Evolutionary conservation across 2,888 invertebrate species (phyloP), one percentile per base, ranked within the genome.

Genomic region (Cheiracanthium punctorium): DNA sequence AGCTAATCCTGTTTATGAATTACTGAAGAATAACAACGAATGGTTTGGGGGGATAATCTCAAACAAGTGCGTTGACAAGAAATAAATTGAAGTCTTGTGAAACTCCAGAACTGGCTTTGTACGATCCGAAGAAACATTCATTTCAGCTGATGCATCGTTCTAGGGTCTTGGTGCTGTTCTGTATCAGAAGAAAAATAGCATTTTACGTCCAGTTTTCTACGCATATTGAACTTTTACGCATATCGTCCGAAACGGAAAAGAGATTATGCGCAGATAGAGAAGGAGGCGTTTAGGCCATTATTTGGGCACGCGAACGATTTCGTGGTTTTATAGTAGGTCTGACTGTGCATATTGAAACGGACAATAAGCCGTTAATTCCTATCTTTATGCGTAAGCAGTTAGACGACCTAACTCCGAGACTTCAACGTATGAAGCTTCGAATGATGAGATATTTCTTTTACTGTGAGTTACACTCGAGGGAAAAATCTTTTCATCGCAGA

Each of bases 181-280:
- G 1, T 91, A 91, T 72, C 65, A 89, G 82, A 87, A 90, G 71
- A 79, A 88, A n/a, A 86, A 87, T 7, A 70, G 71, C 37, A 82
- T 89, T 82, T 32, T 41, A 58, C 89, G 90, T 70, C 90, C 90
- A 32, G 90, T 92, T 20, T 90, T 90, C 1, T 91, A 91, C 88
- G 90, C 90, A 0, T 91, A 91, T 1, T 89, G 90, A 86, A 89
- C 90, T 20, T 76, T 91, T n/a, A n/a, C n/a, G n/a, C n/a, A n/a
- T n/a, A n/a, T n/a, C n/a, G 33, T 90, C 89, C 64, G 86, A 79
- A 2, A 88, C 90, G 0, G 91, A 92, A 86, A 89, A 88, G 30
- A 80, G 90, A 28, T n/a, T n/a, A n/a, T 92, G 91, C 80, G 90
- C 91, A 0, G 90, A 91, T 82, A 91, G 91, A 12, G 91, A 92